Base-by-base conservation (phyloP, 2,797 vertebrate genomes). In the Tapera naevia region DNA sequence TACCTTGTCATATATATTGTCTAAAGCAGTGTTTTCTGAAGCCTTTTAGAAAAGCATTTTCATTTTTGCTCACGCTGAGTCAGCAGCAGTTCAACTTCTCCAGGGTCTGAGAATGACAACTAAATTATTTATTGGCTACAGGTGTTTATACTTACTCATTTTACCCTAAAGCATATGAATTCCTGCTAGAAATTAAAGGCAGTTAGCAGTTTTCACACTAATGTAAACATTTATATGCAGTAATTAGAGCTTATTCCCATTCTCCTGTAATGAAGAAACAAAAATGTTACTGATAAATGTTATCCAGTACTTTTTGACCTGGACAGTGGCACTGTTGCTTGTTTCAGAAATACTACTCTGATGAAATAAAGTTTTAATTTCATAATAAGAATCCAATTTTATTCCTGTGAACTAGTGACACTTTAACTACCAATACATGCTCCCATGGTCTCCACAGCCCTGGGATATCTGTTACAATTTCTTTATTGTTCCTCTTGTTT, bases 221-320 rank as follows among this genome's bases (percentile, higher is more conserved):
- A 90, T 79, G 73, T 74, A 88, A 86, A 91, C 70, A n/a, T 92
- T 92, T 94, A 46, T 69, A 72, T 83, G 80, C 88, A 86, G 76
- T 84, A 88, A 95, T 94, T 86, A 62, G 76, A 72, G n/a, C 33
- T 83, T 90, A 76, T 72, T 93, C 27, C 72, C 18, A 16, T 80
- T 78, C 37, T 60, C 12, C n/a, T 13, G 22, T 43, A 61, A 80
- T 43, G 73, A 80, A 66, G 48, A 79, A 69, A 50, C 1, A 1
- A 21, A 81, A 73, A 39, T 21, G 18, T 54, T 65, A 71, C 88
- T 85, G 64, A 22, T 46, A n/a, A 46, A 13, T 79, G 54, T 54
- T 70, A 9, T 37, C 11, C 50, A 41, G 22, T 28, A 6, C 8
- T 72, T 39, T n/a, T 37, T 28, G 39, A 79, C 22, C 35, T 32